Base-by-base conservation (phyloP, 2,888 invertebrate species). In the Conistra vaccinii region DNA sequence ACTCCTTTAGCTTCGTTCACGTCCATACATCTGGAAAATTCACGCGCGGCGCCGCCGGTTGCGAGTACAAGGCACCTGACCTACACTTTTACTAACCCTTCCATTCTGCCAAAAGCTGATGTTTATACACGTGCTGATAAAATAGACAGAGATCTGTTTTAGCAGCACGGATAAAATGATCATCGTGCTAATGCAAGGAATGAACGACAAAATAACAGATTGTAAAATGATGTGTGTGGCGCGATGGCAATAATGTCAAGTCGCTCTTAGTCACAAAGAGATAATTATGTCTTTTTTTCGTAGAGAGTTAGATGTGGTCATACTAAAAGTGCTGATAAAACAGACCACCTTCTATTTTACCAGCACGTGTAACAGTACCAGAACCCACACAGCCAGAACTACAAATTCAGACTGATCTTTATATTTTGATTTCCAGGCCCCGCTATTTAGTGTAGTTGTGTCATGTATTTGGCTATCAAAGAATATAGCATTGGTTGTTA, bases 401-500 rank as follows among this genome's bases (percentile, higher is more conserved):
- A 9, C 9, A 23, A 23, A 51, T 32, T 32, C 23, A 51, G 51
- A n/a, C 23, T 53, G 12, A 53, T 5, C n/a, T 53, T 53, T 26
- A 26, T 55, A n/a, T 26, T 55, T 39, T 39, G 9, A 4, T 39
- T 62, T 62, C 17, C 61, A 62, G 62, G 23, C 10, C 17, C 39
- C 62, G 2, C n/a, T 26, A 5, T 62, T 39, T 26, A 62, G 17
- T 39, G 39, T 17, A 7, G 4, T 39, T 1, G 26, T 17, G 26
- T 62, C 39, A 26, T 17, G 14, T 9, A 42, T n/a, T n/a, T 62
- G 39, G 62, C 39, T 62, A 10, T 39, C 39, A 26, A 42, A 62
- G 26, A 62, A 62, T 62, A 14, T 62, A 62, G 17, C 39, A n/a
- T 17, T 62, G 14, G 61, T 61, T n/a, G 17, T 63, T 42, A 63